Evolutionary conservation across 2,113 vertebrate genomes (phyloP), one percentile per base, ranked within the genome.

Genomic region (Galeopterus variegatus): DNA sequence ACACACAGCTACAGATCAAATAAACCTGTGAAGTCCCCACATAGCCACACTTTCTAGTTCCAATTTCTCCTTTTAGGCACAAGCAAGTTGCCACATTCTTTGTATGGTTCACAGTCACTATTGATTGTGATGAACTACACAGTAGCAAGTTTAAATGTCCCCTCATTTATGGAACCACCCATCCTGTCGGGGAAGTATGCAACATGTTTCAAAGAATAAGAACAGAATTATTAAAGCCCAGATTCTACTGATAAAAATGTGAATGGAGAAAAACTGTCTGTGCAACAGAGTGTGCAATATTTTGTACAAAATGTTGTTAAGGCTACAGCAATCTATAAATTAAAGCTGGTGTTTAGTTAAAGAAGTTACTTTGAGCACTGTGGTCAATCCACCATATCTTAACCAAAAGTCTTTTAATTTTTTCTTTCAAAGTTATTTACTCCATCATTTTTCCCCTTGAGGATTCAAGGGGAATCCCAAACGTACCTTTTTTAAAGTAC

Each of bases 11-110:
- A 97, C 89, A 98, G 97, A 97, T 98, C 95, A 98, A 96, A 97
- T 96, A 98, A 97, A 94, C 97, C 97, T 96, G 98, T 95, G 97
- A 97, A 97, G 97, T 98, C 98, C 97, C 98, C 97, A 92, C 95
- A 97, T 92, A 90, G 95, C 96, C 96, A 97, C 98, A 96, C 97
- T 93, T 98, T 97, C 97, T 97, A 98, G 70, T 97, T 98, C 94
- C 97, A 88, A 60, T 97, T 98, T 96, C 95, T 98, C 97, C 96
- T 97, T 95, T 97, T 97, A 99, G 98, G 98, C 98, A 98, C 97
- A 98, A 98, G 98, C 98, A 98, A 88, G 95, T 98, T 97, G 94
- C 97, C 98, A 98, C 96, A 94, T 96, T 93, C 96, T 98, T 96
- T 97, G 90, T 95, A 97, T 97, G 97, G 96, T 97, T 98, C 98